These are phyloP conservation scores for Chromis chromis DNA, from an alignment of 2,797 vertebrate species.

Conservation along the genomic window DNA sequence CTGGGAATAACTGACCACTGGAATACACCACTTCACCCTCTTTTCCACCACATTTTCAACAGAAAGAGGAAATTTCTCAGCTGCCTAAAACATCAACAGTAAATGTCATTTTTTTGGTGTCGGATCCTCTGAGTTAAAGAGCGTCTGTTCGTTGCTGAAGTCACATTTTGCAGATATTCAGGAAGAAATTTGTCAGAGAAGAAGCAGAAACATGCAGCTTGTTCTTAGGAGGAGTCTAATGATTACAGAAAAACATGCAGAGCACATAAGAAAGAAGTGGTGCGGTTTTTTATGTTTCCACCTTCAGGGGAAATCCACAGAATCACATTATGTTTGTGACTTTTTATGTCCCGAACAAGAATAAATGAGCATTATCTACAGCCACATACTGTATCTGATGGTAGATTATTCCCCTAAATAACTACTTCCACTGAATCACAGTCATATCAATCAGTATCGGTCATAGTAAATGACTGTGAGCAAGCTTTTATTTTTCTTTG, in stretches of 20 bases:
- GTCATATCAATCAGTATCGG: background rate
- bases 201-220: constrained; percentile 3
- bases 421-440: background rate
- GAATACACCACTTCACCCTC: background rate
- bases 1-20: constrained; percentile 15
- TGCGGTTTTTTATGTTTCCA: background rate
- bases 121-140: constrained; percentile 26
- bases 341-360: background rate
- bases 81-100: constrained; percentile 48
- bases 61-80: constrained; percentile 27
- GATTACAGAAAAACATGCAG: constrained; percentile 3
- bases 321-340: constrained; percentile 11
- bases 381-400: background rate
- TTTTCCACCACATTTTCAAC: constrained; percentile 14
- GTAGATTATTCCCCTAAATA: constrained; percentile 1
- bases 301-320: background rate
- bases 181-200: constrained; percentile 6
- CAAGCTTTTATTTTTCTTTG: constrained; percentile 11
- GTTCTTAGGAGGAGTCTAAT: constrained; percentile 8
- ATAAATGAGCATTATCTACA: background rate
- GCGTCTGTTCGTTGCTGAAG: constrained; percentile 39
- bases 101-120: constrained; percentile 41
- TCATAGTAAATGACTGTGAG: constrained; percentile 15
- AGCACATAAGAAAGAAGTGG: background rate
- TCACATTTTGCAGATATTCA: constrained; percentile 8